These are phyloP conservation scores for Drosophila pseudotalamancana DNA, from an alignment of 2,888 invertebrate species.

Conservation along the genomic window DNA sequence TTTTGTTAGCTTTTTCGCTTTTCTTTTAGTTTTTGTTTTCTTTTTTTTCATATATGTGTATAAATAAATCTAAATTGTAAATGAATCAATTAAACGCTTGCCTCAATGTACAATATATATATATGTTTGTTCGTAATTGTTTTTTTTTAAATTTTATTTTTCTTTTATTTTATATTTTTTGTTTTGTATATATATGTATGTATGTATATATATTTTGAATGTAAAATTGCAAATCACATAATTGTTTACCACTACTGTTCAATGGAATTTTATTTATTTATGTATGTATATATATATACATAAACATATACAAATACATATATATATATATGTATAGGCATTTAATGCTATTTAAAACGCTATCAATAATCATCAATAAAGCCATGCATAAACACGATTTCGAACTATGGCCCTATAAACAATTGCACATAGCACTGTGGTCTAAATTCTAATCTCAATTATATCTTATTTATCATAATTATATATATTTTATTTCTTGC, in stretches of 20 bases:
- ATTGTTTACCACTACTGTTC: conserved; percentile 79
- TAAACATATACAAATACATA: conserved; percentile 55
- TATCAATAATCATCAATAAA: conserved; percentile 77
- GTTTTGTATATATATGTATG: conserved; percentile 45
- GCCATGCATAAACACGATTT: conserved; percentile 76
- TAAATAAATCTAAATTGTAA: conserved; percentile 76
- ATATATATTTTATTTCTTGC: conserved; percentile 17
- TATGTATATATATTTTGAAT: conserved; percentile 68
- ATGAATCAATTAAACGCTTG: conserved; percentile 75
- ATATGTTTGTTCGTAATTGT: conserved; percentile 26
- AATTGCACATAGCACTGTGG: conserved; percentile 77
- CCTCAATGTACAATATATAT: conserved; percentile 69
- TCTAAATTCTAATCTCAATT: conserved; percentile 72
- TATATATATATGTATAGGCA: conserved; percentile 67
- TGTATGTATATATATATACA: conserved; percentile 32
- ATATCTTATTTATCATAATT: conserved; percentile 14
- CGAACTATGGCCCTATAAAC: conserved; percentile 76
- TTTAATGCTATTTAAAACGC: conserved; percentile 78
- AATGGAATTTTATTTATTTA: conserved; percentile 63
- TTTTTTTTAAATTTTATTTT: conserved; percentile 33
- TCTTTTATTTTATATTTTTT: conserved; percentile 31
- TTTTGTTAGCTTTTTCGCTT: conserved; percentile 39
- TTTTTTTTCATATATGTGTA: conserved; percentile 51
- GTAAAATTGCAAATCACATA: conserved; percentile 82
- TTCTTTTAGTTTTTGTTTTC: conserved; percentile 20